phyloP scores from a whole-genome alignment of 2,797 vertebrate genomes.

The Macropus fuliginosus region DNA sequence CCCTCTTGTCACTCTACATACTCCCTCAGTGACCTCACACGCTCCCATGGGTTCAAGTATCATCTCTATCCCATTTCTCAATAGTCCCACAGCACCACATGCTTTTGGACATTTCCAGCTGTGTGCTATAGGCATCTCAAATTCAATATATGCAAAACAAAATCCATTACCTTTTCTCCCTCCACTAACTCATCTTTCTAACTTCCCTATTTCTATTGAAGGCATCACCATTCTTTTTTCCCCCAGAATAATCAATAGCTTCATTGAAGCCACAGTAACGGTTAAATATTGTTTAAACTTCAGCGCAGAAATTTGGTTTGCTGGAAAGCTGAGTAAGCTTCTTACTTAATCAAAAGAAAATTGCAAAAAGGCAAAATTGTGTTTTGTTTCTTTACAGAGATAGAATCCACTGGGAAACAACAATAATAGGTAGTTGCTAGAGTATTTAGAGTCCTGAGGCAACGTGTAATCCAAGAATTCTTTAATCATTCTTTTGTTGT shows the following conservation, averaged over 20 bases:
- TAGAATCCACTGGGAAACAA: conserved; percentile 82
- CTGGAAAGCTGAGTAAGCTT: conserved; percentile 80
- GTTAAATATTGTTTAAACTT: conserved; percentile 83
- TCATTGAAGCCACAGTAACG: conserved; percentile 85
- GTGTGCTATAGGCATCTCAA: too few relatives aligned
- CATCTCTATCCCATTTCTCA: too few relatives aligned
- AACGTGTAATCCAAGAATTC: conserved; percentile 72
- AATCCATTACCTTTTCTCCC: too few relatives aligned
- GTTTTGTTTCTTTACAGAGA: neutral
- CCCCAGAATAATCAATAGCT: conserved; percentile 80
- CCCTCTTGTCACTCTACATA: too few relatives aligned
- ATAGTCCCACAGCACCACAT: too few relatives aligned
- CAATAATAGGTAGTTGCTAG: conserved; percentile 77
- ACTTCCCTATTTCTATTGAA: too few relatives aligned
- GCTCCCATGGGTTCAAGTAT: too few relatives aligned
- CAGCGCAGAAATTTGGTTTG: conserved; percentile 83
- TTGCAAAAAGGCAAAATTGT: conserved; percentile 82
- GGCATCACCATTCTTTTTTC: too few relatives aligned
- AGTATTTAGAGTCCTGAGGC: conserved; percentile 81
- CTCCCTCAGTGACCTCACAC: too few relatives aligned
- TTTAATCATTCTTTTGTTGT: conserved; percentile 95
- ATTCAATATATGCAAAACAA: too few relatives aligned
- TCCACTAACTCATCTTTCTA: too few relatives aligned
- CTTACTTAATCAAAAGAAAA: conserved; percentile 71
- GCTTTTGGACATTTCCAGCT: too few relatives aligned